These are phyloP conservation scores for Pituophis catenifer DNA, from an alignment of 2,113 vertebrate genomes.

Conservation along the genomic window DNA sequence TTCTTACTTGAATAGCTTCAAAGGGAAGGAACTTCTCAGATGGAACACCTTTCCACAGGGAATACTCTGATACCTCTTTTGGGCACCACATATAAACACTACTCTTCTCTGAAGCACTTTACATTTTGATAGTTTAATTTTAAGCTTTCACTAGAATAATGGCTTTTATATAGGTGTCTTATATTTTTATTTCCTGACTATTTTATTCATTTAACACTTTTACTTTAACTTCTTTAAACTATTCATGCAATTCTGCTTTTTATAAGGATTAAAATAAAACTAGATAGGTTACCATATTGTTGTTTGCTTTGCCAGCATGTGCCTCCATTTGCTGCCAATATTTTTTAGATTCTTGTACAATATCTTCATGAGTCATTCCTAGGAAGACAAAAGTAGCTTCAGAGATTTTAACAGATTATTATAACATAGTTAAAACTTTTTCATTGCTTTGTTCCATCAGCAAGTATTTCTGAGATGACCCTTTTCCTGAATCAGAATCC, in stretches of 20 bases:
- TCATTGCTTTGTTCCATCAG: background rate
- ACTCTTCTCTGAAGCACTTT: background rate
- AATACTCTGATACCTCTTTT: background rate
- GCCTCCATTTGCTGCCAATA: conserved; percentile 80
- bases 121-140: background rate
- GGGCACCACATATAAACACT: background rate
- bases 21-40: background rate
- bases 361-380: conserved; percentile 88
- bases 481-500: background rate
- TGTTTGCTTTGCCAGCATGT: conserved; percentile 75
- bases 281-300: conserved; percentile 66
- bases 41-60: background rate
- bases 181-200: background rate
- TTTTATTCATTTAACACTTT: background rate
- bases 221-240: background rate
- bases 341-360: conserved; percentile 85
- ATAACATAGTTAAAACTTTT: background rate
- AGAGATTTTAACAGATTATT: background rate
- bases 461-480: background rate
- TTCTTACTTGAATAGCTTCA: background rate
- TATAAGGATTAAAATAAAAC: background rate
- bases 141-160: background rate
- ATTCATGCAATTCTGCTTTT: background rate
- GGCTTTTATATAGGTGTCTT: background rate
- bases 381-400: conserved; percentile 27